Evolutionary conservation across 2,797 vertebrate species (phyloP).

Genomic region (Trachops cirrhosus): DNA sequence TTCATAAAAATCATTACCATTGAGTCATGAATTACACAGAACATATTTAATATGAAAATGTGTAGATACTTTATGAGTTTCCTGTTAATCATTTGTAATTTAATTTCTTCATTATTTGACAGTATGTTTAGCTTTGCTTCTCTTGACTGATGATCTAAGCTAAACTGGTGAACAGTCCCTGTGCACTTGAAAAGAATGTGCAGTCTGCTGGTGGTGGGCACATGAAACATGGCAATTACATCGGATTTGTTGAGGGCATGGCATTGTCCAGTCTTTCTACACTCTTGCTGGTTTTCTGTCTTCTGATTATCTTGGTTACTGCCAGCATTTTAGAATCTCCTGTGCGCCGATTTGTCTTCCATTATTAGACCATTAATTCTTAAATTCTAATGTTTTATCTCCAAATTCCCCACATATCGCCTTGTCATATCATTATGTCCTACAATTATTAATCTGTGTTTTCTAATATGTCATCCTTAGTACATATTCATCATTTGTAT

Average conservation of each 20-base stretch:
- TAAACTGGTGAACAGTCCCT: background rate
- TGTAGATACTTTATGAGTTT: background rate
- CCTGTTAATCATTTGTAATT: background rate
- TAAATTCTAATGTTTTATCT: background rate
- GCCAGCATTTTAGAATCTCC: background rate
- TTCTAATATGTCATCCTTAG: background rate
- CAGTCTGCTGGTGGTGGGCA: background rate
- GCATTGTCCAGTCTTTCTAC: background rate
- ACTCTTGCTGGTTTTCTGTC: background rate
- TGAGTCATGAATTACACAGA: background rate
- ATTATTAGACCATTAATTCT: background rate
- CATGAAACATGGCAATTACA: background rate
- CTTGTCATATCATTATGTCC: background rate
- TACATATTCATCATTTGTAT: background rate
- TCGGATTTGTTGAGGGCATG: background rate
- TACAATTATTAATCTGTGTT: background rate
- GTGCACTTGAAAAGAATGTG: too few species aligned
- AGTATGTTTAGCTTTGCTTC: background rate
- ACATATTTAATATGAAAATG: background rate
- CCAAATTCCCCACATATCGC: background rate
- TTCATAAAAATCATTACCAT: background rate
- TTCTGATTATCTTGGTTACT: background rate
- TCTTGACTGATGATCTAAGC: background rate
- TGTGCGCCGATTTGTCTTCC: background rate
- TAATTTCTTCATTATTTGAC: background rate